Evolutionary conservation across 2,113 vertebrate species (phyloP), one percentile per base, ranked within the genome.

Genomic region (Oenanthe melanoleuca): DNA sequence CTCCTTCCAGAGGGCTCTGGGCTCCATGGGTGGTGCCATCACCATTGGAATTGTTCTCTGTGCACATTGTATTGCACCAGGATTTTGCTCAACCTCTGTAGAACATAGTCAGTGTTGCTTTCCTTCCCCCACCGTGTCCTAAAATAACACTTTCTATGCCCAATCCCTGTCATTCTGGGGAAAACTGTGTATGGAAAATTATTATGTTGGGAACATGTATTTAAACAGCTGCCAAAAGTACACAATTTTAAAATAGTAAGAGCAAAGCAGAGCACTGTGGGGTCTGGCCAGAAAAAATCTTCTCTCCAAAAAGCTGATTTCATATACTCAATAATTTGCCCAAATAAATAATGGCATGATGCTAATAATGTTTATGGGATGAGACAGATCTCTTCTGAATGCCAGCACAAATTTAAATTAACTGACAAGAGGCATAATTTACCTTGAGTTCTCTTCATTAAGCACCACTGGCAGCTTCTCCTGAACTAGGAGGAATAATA

Each of bases 141-240:
- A 95, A 96, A 97, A 94, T 81, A 96, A 94, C n/a, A 61, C 17
- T 93, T 80, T 78, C 79, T 70, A 77, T 89, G 92, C 56, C 71
- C 37, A 82, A 72, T 71, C 55, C 29, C 56, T 64, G 65, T 75
- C 91, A 90, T 57, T 71, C 81, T 49, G 42, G 24, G 28, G 25
- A 34, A 94, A 90, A 92, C 55, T 31, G 61, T 59, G 86, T 71
- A 88, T 56, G 80, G 91, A 93, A 92, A 96, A 86, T 63, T 47
- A 80, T 55, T 25, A 92, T 50, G 49, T 79, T 57, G 52, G 50
- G 77, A 93, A 95, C 69, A 80, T 20, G 38, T 31, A 83, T 88
- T 80, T 60, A 33, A 89, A 94, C 25, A 45, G 60, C 74, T 93
- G 77, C 67, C 80, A 93, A 52, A 71, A 88, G 26, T 13, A 59